A percentile compares a stretch with the other conserved stretches of the same genome.
Evolutionary conservation across 1,140 invertebrate species (phyloP).

Genomic region (Danaus melanippus): DNA sequence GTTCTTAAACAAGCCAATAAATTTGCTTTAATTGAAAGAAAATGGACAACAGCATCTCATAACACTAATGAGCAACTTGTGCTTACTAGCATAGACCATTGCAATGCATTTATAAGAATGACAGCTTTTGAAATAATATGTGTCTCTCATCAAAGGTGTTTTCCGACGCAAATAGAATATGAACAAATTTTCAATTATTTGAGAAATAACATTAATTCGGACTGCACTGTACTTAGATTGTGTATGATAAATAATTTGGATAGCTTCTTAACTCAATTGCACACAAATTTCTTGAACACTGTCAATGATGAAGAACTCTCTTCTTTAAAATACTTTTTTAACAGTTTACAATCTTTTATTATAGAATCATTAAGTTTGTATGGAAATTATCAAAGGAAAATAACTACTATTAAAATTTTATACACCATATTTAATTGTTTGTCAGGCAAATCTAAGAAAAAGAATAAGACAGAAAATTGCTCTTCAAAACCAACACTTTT

Average conservation of each 20-base stretch:
- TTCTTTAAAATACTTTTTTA: conserved; percentile 35
- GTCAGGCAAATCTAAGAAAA: conserved; percentile 34
- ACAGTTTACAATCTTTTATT: conserved; percentile 41
- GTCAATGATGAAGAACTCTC: conserved; percentile 19
- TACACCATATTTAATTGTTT: conserved; percentile 35
- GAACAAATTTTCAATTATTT: conserved; percentile 45
- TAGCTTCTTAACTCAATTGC: conserved; percentile 38
- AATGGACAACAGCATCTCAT: conserved; percentile 19
- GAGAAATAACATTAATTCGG: conserved; percentile 57
- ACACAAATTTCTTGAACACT: conserved; percentile 30
- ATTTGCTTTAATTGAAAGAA: conserved; percentile 39
- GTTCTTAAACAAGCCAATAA: conserved; percentile 56
- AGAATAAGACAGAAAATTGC: conserved; percentile 20
- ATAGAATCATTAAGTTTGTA: conserved; percentile 35
- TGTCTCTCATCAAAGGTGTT: conserved; percentile 35
- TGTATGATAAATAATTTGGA: conserved; percentile 50
- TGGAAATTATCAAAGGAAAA: conserved; percentile 68
- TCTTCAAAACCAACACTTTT: conserved; percentile 21
- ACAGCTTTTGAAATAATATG: conserved; percentile 60
- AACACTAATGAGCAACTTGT: conserved; percentile 19
- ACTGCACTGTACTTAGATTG: conserved; percentile 58
- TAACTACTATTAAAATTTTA: conserved; percentile 45
- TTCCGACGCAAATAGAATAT: conserved; percentile 41
- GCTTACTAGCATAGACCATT: conserved; percentile 34
- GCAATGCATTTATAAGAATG: conserved; percentile 41